A percentile compares a stretch with the other conserved stretches of the same genome.
Evolutionary conservation across 1,140 invertebrate genomes (phyloP).

Genomic region (Vollenhovia emeryi): DNA sequence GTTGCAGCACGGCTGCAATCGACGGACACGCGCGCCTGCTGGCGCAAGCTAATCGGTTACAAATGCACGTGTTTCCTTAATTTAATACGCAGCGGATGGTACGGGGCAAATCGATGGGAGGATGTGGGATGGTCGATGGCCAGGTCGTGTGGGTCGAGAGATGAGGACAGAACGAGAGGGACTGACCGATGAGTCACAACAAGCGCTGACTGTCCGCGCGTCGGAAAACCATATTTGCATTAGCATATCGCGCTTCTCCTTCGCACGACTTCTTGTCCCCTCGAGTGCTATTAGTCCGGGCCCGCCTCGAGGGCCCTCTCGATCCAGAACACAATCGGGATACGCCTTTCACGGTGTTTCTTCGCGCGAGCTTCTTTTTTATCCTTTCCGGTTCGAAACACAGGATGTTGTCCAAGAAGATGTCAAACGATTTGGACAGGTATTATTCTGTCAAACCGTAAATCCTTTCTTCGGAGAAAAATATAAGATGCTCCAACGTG

Average conservation of each 20-base stretch:
- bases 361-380: neutral
- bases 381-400: neutral
- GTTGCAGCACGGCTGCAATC: neutral
- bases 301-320: neutral
- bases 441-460: neutral
- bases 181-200: slow-evolving; percentile 63
- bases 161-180: slow-evolving; percentile 13
- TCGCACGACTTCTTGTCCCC: neutral
- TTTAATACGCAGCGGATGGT: slow-evolving; percentile 34
- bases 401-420: neutral
- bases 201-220: slow-evolving; percentile 33
- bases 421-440: neutral
- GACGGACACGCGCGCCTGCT: neutral
- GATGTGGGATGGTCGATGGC: slow-evolving; percentile 44
- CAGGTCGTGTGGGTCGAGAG: slow-evolving; percentile 51
- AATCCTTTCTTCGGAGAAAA: neutral
- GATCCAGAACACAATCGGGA: neutral
- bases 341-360: neutral
- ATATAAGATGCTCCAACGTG: neutral
- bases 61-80: slow-evolving; percentile 15
- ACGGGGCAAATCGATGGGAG: neutral
- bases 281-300: slow-evolving; percentile 14
- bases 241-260: slow-evolving; percentile 59
- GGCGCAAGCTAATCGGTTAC: slow-evolving; percentile 6
- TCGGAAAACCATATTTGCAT: slow-evolving; percentile 66